Conservation (phyloP, 2,113 vertebrate genomes). For the Planiliza haematocheilus region DNA sequence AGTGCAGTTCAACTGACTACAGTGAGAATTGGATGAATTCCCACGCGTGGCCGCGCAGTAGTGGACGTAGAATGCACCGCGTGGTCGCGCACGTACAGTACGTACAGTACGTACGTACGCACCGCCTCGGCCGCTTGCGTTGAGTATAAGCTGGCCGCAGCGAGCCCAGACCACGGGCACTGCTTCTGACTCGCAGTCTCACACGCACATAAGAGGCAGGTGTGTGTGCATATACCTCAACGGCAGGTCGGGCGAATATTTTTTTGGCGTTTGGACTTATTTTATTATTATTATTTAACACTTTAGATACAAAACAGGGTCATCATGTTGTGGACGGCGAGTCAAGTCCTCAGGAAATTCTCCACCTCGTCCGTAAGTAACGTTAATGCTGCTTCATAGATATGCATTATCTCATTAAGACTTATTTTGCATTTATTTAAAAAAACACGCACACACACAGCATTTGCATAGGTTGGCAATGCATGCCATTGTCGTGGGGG, state of each 20-base stretch:
- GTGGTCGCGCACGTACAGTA: constrained; percentile 70
- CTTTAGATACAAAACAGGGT: constrained; percentile 9
- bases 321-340: constrained; percentile 87
- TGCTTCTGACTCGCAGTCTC: constrained; percentile 11
- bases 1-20: too few species aligned
- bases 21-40: background rate
- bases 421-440: background rate
- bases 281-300: background rate
- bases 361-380: constrained; percentile 91
- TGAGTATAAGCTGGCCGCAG: constrained; percentile 37
- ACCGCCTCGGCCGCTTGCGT: background rate
- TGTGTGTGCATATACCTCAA: constrained; percentile 33
- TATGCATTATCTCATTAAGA: background rate
- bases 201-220: constrained; percentile 39
- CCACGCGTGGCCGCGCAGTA: constrained; percentile 37
- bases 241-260: constrained; percentile 3
- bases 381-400: background rate
- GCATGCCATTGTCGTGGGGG: background rate
- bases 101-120: constrained; percentile 17
- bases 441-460: too few species aligned
- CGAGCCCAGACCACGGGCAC: background rate
- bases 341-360: constrained; percentile 86
- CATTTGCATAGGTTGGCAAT: background rate
- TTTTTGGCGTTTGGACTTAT: background rate
- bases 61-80: background rate